These are phyloP conservation scores for Hippopotamyrus pictus DNA, from an alignment of 2,797 vertebrate genomes.

Conservation along the genomic window DNA sequence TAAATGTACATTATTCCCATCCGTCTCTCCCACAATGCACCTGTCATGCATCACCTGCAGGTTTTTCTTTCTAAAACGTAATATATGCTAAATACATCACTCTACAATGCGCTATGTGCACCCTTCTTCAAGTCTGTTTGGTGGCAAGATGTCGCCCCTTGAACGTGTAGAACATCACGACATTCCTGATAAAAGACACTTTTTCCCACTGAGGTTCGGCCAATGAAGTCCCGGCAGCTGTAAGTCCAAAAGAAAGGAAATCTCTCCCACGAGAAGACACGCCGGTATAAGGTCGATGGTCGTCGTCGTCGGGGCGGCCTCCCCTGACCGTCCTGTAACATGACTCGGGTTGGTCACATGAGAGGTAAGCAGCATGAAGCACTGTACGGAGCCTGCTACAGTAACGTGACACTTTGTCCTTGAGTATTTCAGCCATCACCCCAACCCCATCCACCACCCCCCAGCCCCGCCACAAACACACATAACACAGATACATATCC, in stretches of 20 bases:
- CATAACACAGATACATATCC: not conserved
- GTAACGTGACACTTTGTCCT: not conserved
- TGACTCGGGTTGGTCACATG: not conserved
- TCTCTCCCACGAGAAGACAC: not conserved
- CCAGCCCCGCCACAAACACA: not conserved
- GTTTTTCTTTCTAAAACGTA: conserved; percentile 27
- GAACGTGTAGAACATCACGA: not conserved
- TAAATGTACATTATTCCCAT: conserved; percentile 64
- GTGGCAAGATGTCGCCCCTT: not conserved
- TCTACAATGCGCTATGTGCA: conserved; percentile 23
- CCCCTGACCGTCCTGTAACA: conserved; percentile 1
- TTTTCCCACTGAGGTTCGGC: not conserved
- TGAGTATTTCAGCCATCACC: not conserved
- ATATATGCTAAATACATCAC: conserved; percentile 36
- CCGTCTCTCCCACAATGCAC: conserved; percentile 45
- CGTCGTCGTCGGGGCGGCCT: not conserved
- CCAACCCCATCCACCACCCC: not conserved
- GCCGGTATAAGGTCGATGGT: not conserved
- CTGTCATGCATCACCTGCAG: conserved; percentile 54
- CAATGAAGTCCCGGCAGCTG: not conserved
- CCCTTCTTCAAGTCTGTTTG: conserved; percentile 16
- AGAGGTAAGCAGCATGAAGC: not conserved
- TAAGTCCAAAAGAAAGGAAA: not conserved
- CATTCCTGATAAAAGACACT: not conserved
- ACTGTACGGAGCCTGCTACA: not conserved